Conservation (phyloP, 2,797 vertebrate genomes). For the Helostoma temminkii region DNA sequence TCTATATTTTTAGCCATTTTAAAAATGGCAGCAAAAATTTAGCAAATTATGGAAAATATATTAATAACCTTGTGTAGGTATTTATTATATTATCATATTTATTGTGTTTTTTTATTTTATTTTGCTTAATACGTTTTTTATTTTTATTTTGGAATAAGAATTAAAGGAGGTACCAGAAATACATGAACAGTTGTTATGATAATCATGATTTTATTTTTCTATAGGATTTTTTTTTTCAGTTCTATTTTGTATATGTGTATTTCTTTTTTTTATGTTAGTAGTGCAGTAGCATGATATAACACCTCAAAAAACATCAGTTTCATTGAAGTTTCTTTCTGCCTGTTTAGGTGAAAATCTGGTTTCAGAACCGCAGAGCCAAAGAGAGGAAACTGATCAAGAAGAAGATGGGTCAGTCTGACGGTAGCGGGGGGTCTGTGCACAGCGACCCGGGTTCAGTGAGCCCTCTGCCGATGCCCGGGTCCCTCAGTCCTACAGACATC, state of each 20-base stretch:
- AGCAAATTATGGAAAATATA: no score
- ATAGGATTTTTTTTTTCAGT: not conserved
- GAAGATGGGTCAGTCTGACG: conserved; percentile 93
- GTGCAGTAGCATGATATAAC: not conserved
- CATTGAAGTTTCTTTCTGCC: conserved; percentile 10
- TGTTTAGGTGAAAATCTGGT: conserved; percentile 95
- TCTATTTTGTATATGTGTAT: no score
- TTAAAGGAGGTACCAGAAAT: not conserved
- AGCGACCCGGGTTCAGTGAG: conserved; percentile 95
- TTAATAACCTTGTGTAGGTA: not conserved
- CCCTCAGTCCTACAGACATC: conserved; percentile 89
- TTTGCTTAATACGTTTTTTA: not conserved
- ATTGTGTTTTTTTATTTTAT: not conserved
- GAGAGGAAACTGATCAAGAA: conserved; percentile 96
- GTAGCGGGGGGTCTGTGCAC: conserved; percentile 90
- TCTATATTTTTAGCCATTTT: not conserved
- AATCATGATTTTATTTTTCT: no score
- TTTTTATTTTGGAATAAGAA: not conserved
- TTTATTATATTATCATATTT: not conserved
- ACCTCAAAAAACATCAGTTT: not conserved
- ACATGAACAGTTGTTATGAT: no score
- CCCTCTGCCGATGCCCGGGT: conserved; percentile 87
- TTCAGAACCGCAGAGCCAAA: conserved; percentile 95
- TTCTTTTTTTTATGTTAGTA: not conserved
- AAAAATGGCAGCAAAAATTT: no score